Percentiles rank a stretch among this genome's conserved stretches.
These are phyloP conservation scores for Halichoeres trimaculatus DNA, from an alignment of 2,113 vertebrate species.

Conservation along the genomic window DNA sequence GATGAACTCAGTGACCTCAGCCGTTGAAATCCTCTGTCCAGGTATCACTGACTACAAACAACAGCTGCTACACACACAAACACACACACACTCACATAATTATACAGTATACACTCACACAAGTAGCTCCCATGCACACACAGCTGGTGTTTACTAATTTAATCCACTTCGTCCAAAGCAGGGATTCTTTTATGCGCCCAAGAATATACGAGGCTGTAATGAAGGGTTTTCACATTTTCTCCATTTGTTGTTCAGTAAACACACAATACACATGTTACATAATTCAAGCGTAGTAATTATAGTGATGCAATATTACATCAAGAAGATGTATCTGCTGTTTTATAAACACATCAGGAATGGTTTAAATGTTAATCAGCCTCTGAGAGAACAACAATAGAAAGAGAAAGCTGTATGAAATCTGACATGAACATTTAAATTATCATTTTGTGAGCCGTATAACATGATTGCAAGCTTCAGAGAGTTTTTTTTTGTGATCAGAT, in stretches of 20 bases:
- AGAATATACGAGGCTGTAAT: no score
- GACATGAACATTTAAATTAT: background rate
- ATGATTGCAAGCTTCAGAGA: no score
- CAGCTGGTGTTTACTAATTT: background rate
- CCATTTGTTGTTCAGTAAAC: no score
- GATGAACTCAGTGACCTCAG: conserved; percentile 28
- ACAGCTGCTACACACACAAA: conserved; percentile 12
- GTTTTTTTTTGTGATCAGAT: no score
- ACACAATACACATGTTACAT: no score
- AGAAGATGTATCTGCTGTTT: no score
- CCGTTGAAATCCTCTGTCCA: conserved; percentile 3
- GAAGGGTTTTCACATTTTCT: background rate
- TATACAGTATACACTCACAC: background rate
- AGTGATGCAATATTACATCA: no score
- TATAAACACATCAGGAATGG: no score
- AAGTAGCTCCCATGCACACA: background rate
- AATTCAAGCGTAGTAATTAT: no score
- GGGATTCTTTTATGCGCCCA: background rate
- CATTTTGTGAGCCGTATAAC: no score
- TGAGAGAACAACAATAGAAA: background rate
- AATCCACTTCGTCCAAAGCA: conserved; percentile 6
- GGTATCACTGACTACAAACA: conserved; percentile 27
- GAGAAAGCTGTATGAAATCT: background rate
- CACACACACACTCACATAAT: conserved; percentile 14
- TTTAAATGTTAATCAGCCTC: background rate